Conservation (phyloP, 1,140 invertebrate genomes). For the Melanaphis sacchari region DNA sequence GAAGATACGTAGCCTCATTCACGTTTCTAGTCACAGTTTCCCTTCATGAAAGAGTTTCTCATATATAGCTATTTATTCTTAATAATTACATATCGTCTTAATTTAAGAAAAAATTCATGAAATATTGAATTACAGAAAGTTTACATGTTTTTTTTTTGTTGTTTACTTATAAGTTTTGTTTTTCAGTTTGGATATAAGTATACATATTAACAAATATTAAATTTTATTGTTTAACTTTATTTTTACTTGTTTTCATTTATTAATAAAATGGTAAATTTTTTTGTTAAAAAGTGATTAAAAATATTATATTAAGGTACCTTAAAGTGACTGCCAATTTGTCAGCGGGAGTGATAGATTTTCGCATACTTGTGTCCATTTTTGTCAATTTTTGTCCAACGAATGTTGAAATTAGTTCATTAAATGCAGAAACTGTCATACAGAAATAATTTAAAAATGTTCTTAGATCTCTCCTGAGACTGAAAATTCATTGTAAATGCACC, state of each 20-base stretch:
- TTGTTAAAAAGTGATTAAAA: not conserved
- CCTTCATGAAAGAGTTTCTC: not conserved
- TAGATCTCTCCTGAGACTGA: not conserved
- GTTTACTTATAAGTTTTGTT: not conserved
- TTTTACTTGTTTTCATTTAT: not conserved
- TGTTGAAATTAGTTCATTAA: not conserved
- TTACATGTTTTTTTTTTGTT: not conserved
- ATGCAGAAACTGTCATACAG: not conserved
- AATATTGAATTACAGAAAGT: not conserved
- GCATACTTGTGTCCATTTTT: conserved; percentile 18
- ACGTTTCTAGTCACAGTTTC: not conserved
- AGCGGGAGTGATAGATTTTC: not conserved
- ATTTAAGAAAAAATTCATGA: not conserved
- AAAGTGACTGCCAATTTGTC: conserved; percentile 35
- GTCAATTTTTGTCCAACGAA: conserved; percentile 8
- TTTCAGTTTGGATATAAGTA: not conserved
- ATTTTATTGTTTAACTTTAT: not conserved
- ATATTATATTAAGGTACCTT: conserved; percentile 14
- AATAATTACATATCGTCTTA: not conserved
- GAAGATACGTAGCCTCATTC: not conserved
- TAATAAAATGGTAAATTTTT: not conserved
- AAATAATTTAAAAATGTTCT: conserved; percentile 19
- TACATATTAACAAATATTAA: not conserved
- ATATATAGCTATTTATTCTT: not conserved
- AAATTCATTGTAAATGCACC: conserved; percentile 5